phyloP scores from a whole-genome alignment of 2,113 vertebrate species.

The Mungos mungo region DNA sequence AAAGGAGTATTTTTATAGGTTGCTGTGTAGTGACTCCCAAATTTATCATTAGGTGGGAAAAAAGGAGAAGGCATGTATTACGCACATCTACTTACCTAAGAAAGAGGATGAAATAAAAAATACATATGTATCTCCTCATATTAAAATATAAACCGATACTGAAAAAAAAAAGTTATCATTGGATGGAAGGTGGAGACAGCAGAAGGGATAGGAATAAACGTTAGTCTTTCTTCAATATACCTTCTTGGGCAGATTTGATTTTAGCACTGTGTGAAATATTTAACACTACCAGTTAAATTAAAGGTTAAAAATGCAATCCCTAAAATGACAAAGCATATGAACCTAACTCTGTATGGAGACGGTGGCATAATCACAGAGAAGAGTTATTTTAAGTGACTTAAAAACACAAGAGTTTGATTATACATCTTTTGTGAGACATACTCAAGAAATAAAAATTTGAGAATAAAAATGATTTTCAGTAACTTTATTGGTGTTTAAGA shows the following conservation, averaged over 20 bases:
- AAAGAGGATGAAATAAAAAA: background rate
- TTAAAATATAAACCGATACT: background rate
- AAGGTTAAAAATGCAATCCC: background rate
- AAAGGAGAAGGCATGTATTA: background rate
- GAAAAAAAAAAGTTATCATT: background rate
- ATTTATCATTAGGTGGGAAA: background rate
- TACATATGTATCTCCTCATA: background rate
- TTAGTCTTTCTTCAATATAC: background rate
- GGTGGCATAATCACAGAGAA: background rate
- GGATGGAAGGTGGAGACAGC: background rate
- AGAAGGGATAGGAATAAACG: background rate
- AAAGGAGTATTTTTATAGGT: background rate
- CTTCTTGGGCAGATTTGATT: background rate
- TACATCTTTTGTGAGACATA: background rate
- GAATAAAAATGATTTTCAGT: background rate
- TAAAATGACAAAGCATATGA: background rate
- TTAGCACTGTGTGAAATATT: background rate
- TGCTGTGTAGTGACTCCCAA: background rate
- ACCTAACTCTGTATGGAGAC: background rate
- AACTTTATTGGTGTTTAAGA: background rate
- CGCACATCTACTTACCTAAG: background rate
- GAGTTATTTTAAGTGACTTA: background rate
- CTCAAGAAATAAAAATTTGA: background rate
- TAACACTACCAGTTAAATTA: constrained; percentile 18
- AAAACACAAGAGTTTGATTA: background rate